Base-by-base conservation (phyloP, 2,113 vertebrate genomes). In the Phoxinus phoxinus region DNA sequence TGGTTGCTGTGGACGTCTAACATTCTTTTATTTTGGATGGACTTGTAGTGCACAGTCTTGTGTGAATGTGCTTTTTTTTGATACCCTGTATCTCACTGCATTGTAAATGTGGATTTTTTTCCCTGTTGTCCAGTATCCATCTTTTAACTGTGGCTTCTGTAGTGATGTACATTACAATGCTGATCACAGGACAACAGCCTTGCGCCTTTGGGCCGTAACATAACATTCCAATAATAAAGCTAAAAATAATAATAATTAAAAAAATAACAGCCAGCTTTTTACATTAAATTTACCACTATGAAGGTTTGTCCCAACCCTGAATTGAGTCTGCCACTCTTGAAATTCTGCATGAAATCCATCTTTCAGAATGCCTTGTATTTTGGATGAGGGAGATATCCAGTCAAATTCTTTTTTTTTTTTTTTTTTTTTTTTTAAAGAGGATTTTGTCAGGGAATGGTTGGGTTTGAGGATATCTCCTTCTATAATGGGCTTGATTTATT, bases 401-500 rank as follows among this genome's bases (percentile, higher is more conserved):
- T 72, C 6, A 21, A 65, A 75, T 65, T 59, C 23, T 76, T 41
- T 53, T 10, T 25, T 63, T 73, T 19, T 37, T 44, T 75, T n/a
- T 27, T 41, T 77, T 53, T 58, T 74, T 58, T n/a, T n/a, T n/a
- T n/a, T n/a, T n/a, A n/a, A n/a, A 44, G 35, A 74, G 71, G 53
- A 80, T 75, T 79, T 82, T 81, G 83, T 44, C 46, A 87, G 87
- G 71, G 78, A 86, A 84, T 82, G 53, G 44, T 35, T 90, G 89
- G 72, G 67, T 0, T 84, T 71, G 86, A 90, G 87, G 87, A 90
- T 82, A 88, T 90, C 92, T 90, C 89, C 88, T 90, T 88, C 91
- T 90, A 90, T 92, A 94, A 91, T 92, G 92, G 93, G 93, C 95
- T 95, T 94, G 94, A 95, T 94, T 95, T 89, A 92, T 95, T 95